Evolutionary conservation across 2,888 invertebrate genomes (phyloP), one percentile per base, ranked within the genome.

Genomic region (Sympetrum striolatum): DNA sequence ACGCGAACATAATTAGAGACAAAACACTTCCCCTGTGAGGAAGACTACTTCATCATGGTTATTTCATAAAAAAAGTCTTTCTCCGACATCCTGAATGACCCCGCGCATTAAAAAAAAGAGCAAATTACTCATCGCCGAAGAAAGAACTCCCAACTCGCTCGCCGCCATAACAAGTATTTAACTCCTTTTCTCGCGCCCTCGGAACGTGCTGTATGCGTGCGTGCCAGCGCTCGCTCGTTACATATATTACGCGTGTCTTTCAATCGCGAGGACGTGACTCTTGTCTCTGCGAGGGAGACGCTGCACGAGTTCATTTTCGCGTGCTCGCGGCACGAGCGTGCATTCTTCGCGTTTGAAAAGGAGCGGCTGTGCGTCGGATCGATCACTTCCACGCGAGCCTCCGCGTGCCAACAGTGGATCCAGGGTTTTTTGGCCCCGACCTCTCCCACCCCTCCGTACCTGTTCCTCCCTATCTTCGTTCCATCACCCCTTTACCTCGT

Each of bases 341-440:
- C 64, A 64, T 64, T 64, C 64, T 64, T 64, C 64, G 5, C 22
- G 22, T 64, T 64, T 64, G 44, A 44, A 64, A 64, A 44, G 64
- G 64, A 8, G 60, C 60, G 60, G 60, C 15, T 22, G 64, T n/a
- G 64, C 8, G 64, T 64, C 6, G 64, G 25, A 64, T 64, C 64
- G 64, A 64, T 64, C 60, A 15, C 2, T 60, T 60, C 64, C 64
- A 64, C 64, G 64, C 64, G 64, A 64, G 2, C 25, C 64, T 64
- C 64, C 64, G 64, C 64, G 64, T 64, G 64, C 64, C 60, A 60
- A 60, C 60, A 60, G 60, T 22, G 18, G 58, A 22, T 58, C 5
- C 58, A 22, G 58, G 60, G 60, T 5, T 60, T 82, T 53, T 35
- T 48, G 53, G 82, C 82, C 82, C 82, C 82, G 82, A 82, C 82